Evolutionary conservation across 2,113 vertebrate genomes (phyloP).

Genomic region (Xerus inauris): DNA sequence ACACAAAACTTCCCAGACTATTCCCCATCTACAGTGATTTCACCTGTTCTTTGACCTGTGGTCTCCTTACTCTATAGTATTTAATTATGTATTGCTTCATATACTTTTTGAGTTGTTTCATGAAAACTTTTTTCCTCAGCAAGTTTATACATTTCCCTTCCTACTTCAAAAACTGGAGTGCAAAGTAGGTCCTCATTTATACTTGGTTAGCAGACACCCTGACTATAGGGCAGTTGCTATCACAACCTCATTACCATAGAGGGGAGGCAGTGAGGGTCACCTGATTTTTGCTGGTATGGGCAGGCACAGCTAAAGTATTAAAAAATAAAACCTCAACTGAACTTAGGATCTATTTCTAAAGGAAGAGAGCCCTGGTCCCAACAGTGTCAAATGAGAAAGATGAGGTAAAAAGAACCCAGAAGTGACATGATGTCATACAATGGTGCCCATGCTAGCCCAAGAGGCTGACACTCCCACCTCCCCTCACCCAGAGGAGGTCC

Average conservation of each 20-base stretch:
- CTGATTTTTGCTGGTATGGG: not conserved
- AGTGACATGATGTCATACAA: not conserved
- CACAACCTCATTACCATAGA: not conserved
- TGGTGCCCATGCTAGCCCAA: accelerated
- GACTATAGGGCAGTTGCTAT: too few relatives aligned
- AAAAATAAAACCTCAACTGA: not conserved
- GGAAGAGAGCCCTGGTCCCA: not conserved
- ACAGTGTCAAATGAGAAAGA: not conserved
- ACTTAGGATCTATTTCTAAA: slow-evolving; percentile 7
- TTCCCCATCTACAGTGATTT: not conserved
- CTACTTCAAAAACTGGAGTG: not conserved
- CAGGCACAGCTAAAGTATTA: not conserved
- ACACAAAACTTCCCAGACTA: not conserved
- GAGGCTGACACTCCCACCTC: not conserved
- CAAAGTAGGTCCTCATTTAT: not conserved
- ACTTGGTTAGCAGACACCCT: not conserved
- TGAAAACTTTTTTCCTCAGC: not conserved
- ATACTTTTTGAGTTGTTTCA: not conserved
- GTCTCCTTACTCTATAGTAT: not conserved
- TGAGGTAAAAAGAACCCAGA: not conserved
- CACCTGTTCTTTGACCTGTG: not conserved
- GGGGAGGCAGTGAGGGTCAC: not conserved
- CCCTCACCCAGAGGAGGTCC: accelerated
- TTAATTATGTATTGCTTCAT: not conserved
- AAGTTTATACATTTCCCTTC: not conserved